Percentiles rank a stretch among this genome's conserved stretches.
These are phyloP conservation scores for Cheilosia soror DNA, from an alignment of 2,888 invertebrate species.

Conservation along the genomic window DNA sequence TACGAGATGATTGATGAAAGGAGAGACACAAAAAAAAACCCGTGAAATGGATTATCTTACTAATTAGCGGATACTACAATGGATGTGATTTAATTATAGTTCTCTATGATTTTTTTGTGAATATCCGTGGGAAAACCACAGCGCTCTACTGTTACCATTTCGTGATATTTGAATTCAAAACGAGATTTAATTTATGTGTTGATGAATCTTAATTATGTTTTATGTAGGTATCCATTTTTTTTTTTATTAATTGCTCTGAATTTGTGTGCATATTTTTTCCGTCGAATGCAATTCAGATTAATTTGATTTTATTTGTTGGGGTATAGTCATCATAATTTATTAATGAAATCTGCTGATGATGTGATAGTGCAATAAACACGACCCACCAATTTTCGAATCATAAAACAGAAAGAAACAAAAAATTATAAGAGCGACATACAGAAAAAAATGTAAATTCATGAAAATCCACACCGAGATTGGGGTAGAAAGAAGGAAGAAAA, in stretches of 20 bases:
- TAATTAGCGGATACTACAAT: not conserved
- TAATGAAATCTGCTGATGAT: constrained; percentile 70
- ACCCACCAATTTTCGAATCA: constrained; percentile 32
- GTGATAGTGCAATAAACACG: constrained; percentile 67
- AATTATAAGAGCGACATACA: constrained; percentile 41
- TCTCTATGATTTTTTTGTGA: not conserved
- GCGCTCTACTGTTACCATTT: not conserved
- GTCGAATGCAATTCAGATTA: constrained; percentile 26
- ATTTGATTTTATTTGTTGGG: constrained; percentile 16
- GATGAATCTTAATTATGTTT: constrained; percentile 61
- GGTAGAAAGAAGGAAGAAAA: not conserved
- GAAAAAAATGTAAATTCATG: constrained; percentile 56
- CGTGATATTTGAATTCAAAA: not conserved
- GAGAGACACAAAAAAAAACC: not conserved
- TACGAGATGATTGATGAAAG: constrained; percentile 2
- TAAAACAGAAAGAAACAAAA: constrained; percentile 25
- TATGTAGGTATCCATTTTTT: not conserved
- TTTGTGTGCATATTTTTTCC: constrained; percentile 27
- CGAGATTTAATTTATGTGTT: constrained; percentile 46
- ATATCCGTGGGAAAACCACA: not conserved
- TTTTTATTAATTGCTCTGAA: constrained; percentile 46
- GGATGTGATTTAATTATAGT: not conserved
- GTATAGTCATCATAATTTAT: constrained; percentile 30
- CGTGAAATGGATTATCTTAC: not conserved
- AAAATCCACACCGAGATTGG: constrained; percentile 5